Conservation (phyloP, 2,113 vertebrate species). For the Grallaria varia region DNA sequence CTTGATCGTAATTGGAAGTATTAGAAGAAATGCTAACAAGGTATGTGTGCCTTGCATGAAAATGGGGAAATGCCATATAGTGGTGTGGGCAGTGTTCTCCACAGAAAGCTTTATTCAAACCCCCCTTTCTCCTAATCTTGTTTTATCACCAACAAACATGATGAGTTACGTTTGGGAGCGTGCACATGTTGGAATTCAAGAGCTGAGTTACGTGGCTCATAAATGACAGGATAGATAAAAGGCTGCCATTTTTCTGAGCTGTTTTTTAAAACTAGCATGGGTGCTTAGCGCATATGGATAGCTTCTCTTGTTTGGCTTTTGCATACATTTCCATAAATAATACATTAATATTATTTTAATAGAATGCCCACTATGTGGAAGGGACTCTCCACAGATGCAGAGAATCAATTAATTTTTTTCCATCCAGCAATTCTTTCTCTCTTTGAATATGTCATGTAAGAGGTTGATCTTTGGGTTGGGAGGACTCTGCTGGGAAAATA, state of each 20-base stretch:
- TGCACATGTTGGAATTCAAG: not conserved
- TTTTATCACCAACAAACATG: not conserved
- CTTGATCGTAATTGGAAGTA: not conserved
- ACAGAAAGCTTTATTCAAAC: not conserved
- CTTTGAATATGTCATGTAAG: not conserved
- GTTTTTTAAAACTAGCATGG: not conserved
- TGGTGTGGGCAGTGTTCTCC: not conserved
- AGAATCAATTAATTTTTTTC: not conserved
- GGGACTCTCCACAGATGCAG: not conserved
- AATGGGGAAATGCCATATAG: not conserved
- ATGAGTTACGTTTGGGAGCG: fast-evolving
- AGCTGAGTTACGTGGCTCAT: not conserved
- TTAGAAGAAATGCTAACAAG: not conserved
- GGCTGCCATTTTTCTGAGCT: not conserved
- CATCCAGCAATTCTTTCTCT: not conserved
- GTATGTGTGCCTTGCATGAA: not conserved
- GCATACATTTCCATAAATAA: conserved; percentile 28
- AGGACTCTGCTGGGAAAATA: not conserved
- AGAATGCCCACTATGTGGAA: not conserved
- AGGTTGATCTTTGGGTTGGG: not conserved
- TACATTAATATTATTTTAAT: not conserved
- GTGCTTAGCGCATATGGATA: not conserved
- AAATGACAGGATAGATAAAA: not conserved
- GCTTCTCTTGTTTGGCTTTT: not conserved
- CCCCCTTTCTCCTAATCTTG: not conserved